Conservation (phyloP, 2,113 vertebrate species). For the Hylia prasina region DNA sequence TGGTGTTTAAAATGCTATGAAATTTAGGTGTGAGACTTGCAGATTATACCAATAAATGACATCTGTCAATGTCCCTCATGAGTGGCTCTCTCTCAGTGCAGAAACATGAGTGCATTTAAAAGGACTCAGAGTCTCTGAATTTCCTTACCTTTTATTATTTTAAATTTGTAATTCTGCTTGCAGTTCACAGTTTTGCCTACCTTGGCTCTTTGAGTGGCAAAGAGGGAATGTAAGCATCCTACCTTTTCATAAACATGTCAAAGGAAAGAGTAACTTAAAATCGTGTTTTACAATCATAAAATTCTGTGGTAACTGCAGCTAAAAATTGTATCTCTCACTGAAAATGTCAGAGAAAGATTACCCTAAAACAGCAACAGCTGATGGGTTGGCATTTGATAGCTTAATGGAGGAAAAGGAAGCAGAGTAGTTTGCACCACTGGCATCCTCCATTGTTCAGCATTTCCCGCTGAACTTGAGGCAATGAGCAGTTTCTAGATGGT, state of each 20-base stretch:
- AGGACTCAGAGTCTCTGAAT: background rate
- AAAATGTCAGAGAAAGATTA: constrained; percentile 16
- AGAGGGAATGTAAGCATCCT: background rate
- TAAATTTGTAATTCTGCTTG: background rate
- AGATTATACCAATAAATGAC: background rate
- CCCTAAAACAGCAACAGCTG: background rate
- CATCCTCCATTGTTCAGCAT: background rate
- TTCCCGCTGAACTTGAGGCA: background rate
- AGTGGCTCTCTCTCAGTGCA: background rate
- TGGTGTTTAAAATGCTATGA: background rate
- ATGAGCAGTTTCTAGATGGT: background rate
- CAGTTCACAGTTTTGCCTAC: background rate
- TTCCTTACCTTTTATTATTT: background rate
- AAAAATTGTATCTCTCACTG: background rate
- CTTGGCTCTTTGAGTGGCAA: background rate
- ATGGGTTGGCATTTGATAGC: background rate
- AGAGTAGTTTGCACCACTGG: background rate
- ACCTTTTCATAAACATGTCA: background rate
- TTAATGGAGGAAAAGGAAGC: background rate
- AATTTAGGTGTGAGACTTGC: background rate
- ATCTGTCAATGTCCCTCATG: background rate
- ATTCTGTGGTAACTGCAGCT: background rate
- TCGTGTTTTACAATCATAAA: background rate
- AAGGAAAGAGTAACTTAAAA: background rate
- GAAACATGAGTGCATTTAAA: background rate